Base-by-base conservation (phyloP, 2,888 invertebrate species). In the Proisotoma minuta region DNA sequence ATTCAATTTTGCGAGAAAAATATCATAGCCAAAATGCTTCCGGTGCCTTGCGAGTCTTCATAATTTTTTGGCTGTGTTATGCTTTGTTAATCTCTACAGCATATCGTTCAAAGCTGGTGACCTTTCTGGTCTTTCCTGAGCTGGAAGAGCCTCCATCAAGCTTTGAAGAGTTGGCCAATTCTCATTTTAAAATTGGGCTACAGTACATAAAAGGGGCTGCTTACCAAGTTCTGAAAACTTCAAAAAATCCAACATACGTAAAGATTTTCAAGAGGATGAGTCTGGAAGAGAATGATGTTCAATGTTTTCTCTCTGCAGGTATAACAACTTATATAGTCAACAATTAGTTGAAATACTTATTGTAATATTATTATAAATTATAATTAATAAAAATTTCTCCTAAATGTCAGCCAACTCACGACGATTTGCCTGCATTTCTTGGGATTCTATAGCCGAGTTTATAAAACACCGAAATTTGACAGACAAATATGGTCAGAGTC, bases 141-240 rank as follows among this genome's bases (percentile, higher is more conserved):
- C 27, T 64, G 1, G 65, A 65, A n/a, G 22, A 20, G 10, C 57
- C 62, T 18, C 71, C 71, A 1, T 20, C 66, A 20, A 67, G 50
- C 10, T 71, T 71, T 61, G 69, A 68, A 18, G 60, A 68, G 18
- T 59, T 71, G 47, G 58, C 65, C 0, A 40, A 59, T 1, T 70
- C 69, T 1, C 15, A 53, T 5, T 70, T 63, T 28, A 29, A 53
- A 8, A 54, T 70, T 53, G 71, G 62, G 2, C 56, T 71, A 15
- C 69, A 71, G 22, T 71, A 68, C 50, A 61, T 61, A 47, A 50
- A 52, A 27, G 71, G 71, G 1, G 71, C 71, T 2, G 71, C 71
- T 8, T 71, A 66, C 50, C 57, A 60, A 26, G 62, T 68, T 48
- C 49, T 71, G n/a, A 66, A 65, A 26, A 48, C 59, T 3, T 71